Percentiles rank a stretch among this genome's conserved stretches.
Evolutionary conservation across 1,140 invertebrate species (phyloP).

Genomic region (Ips nitidus): DNA sequence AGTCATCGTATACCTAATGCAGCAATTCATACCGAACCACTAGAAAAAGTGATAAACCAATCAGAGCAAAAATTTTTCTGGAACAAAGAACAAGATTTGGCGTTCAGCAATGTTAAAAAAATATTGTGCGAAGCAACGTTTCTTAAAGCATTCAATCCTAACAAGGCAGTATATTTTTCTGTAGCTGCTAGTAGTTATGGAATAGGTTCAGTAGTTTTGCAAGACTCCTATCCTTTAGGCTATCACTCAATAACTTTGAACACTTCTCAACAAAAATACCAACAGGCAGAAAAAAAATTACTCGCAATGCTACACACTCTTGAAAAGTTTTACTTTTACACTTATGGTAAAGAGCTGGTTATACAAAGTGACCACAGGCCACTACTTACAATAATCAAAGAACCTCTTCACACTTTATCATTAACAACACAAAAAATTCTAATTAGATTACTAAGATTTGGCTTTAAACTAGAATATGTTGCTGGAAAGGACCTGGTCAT

Average conservation of each 20-base stretch:
- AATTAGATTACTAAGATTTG: conserved; percentile 3
- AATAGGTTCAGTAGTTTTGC: neutral
- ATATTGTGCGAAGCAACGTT: neutral
- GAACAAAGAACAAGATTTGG: neutral
- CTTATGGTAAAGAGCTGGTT: conserved; percentile 4
- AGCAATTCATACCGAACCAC: neutral
- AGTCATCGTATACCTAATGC: neutral
- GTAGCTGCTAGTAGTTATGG: conserved; percentile 7
- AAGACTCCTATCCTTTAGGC: conserved; percentile 4
- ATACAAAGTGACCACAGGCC: conserved; percentile 3
- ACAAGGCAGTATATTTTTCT: neutral
- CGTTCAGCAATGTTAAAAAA: neutral
- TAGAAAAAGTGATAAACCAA: conserved; percentile 2
- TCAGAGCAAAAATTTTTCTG: conserved; percentile 3
- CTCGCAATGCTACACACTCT: neutral
- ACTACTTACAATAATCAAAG: neutral
- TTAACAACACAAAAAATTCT: neutral
- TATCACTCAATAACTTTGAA: neutral
- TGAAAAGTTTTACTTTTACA: conserved; percentile 3
- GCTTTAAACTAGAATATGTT: conserved; percentile 4
- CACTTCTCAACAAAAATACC: conserved; percentile 1
- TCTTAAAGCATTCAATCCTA: neutral
- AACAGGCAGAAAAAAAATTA: neutral
- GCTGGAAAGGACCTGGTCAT: neutral
- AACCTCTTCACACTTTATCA: neutral